Conservation (phyloP, 2,888 invertebrate species). For the Boloria euphrosyne region DNA sequence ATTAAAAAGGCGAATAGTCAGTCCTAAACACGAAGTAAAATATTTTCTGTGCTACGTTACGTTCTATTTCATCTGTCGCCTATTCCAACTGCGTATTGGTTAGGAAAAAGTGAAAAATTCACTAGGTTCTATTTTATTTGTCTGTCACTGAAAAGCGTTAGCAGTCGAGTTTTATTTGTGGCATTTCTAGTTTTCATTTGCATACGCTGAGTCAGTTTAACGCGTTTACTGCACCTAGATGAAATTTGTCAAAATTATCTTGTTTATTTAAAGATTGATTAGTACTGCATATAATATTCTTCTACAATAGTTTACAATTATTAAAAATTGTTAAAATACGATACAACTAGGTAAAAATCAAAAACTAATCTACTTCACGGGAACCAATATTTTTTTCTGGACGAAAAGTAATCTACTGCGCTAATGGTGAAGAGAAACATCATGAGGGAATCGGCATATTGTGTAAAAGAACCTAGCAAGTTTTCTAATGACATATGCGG, state of each 20-base stretch:
- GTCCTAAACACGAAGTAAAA: constrained; percentile 8
- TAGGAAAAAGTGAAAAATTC: constrained; percentile 49
- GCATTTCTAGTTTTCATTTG: constrained; percentile 25
- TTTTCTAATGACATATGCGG: too few species aligned
- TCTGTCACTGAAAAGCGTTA: constrained; percentile 44
- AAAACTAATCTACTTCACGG: too few species aligned
- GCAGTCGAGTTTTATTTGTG: constrained; percentile 47
- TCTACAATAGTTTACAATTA: too few species aligned
- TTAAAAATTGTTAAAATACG: too few species aligned
- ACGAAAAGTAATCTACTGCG: too few species aligned
- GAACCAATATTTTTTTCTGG: too few species aligned
- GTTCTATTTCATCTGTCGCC: constrained; percentile 18
- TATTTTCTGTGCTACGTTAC: constrained; percentile 1
- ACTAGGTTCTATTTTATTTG: constrained; percentile 47
- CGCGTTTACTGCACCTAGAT: constrained; percentile 5
- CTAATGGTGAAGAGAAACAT: too few species aligned
- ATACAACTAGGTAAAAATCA: too few species aligned
- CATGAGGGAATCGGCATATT: too few species aligned
- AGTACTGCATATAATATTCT: too few species aligned
- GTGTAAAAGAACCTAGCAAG: too few species aligned
- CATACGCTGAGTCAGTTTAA: constrained; percentile 20
- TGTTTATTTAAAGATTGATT: neutral
- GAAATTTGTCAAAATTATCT: neutral
- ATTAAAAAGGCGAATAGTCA: neutral
- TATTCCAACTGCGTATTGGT: constrained; percentile 12